phyloP scores from a whole-genome alignment of 2,113 vertebrate species.

The Potamarius usumacintae region DNA sequence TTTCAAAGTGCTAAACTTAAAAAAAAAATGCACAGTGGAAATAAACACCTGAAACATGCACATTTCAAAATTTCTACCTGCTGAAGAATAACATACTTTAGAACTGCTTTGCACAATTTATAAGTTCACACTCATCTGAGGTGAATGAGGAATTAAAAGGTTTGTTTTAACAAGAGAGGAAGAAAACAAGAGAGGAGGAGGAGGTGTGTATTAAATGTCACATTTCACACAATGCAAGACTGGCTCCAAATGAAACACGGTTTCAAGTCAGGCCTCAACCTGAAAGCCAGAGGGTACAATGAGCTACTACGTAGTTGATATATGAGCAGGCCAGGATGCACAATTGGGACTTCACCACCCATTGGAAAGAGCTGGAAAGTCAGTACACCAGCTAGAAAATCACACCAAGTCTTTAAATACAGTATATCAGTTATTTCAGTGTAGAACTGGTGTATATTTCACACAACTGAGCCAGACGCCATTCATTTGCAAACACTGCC shows the following conservation, averaged over 20 bases:
- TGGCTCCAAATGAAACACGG: slow-evolving; percentile 5
- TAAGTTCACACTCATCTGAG: not conserved
- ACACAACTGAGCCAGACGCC: not conserved
- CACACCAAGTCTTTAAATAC: not conserved
- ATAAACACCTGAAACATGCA: not conserved
- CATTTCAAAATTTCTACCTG: not conserved
- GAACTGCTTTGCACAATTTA: not conserved
- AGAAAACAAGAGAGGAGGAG: not conserved
- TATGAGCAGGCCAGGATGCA: not conserved
- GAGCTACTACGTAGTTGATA: not conserved
- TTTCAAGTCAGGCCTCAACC: slow-evolving; percentile 21
- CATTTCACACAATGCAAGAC: slow-evolving; percentile 31
- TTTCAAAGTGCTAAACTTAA: not conserved
- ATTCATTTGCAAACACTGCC: not conserved
- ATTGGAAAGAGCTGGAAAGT: not conserved
- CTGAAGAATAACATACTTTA: not conserved
- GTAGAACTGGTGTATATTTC: not conserved
- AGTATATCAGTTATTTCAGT: not conserved
- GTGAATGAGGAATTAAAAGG: not conserved
- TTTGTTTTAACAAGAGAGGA: not conserved
- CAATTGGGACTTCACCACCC: slow-evolving; percentile 1
- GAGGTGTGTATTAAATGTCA: slow-evolving; percentile 7
- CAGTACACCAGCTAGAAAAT: not conserved
- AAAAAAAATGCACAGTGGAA: not conserved
- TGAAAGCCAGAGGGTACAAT: not conserved